phyloP scores from a whole-genome alignment of 2,113 vertebrate genomes.

The Hymenochirus boettgeri region DNA sequence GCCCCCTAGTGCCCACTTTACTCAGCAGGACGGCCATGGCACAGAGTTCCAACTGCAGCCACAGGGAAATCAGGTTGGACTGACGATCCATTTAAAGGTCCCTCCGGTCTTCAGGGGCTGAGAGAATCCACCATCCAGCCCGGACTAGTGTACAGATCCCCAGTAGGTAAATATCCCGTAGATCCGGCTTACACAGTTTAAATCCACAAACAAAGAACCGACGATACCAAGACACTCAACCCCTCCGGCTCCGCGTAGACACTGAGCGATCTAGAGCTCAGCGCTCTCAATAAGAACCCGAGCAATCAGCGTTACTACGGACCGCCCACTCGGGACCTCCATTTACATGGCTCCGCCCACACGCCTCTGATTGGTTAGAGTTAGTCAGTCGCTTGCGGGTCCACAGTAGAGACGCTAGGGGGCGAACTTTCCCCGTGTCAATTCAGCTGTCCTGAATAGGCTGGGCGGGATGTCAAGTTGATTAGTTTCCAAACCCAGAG shows the following conservation, averaged over 20 bases:
- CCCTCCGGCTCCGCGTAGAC: background rate
- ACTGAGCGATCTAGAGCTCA: background rate
- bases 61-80: slow-evolving; percentile 85
- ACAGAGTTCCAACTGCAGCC: slow-evolving; percentile 93
- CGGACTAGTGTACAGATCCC: background rate
- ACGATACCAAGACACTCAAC: background rate
- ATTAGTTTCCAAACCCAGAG: background rate
- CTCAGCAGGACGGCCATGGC: slow-evolving; percentile 93
- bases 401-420: background rate
- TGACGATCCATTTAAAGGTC: slow-evolving; percentile 88
- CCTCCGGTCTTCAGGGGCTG: slow-evolving; percentile 32
- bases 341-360: background rate
- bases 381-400: background rate
- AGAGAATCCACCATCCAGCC: slow-evolving; percentile 1
- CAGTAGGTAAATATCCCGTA: too few species aligned
- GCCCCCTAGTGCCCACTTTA: too few species aligned
- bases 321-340: background rate
- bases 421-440: background rate
- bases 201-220: background rate
- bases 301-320: too few species aligned
- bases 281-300: slow-evolving; percentile 40
- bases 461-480: too few species aligned
- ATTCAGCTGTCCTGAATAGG: too few species aligned
- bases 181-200: background rate
- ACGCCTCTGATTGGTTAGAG: slow-evolving; percentile 25